These are phyloP conservation scores for Agapornis canus DNA, from an alignment of 2,797 vertebrate species.

Conservation along the genomic window DNA sequence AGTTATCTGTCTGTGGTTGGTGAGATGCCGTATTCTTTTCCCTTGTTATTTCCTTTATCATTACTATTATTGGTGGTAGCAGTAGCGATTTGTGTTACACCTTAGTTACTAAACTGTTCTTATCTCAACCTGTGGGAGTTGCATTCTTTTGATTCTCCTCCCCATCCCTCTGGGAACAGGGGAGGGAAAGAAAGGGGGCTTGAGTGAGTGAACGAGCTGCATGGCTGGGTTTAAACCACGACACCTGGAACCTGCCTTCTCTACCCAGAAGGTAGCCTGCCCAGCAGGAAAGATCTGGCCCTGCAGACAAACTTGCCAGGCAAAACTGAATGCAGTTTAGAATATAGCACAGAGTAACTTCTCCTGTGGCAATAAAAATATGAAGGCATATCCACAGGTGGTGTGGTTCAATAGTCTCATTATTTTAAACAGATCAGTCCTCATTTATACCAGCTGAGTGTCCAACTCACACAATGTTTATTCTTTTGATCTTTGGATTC, in stretches of 20 bases:
- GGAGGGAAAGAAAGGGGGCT: too few relatives aligned
- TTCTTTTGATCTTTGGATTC: neutral
- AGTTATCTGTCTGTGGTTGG: too few relatives aligned
- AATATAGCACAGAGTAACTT: neutral
- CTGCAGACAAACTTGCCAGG: neutral
- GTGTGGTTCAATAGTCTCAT: neutral
- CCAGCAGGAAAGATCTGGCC: neutral
- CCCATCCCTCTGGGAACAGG: too few relatives aligned
- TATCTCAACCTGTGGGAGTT: too few relatives aligned
- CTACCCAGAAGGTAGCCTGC: neutral
- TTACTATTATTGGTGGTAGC: too few relatives aligned
- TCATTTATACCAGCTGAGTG: constrained; percentile 1
- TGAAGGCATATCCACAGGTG: neutral
- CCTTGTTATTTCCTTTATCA: too few relatives aligned
- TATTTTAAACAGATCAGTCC: neutral
- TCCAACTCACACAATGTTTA: neutral
- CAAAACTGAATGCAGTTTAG: neutral
- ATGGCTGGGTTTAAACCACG: too few relatives aligned
- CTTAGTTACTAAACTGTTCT: too few relatives aligned
- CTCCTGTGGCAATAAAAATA: neutral
- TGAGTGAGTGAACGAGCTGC: too few relatives aligned
- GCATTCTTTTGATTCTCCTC: too few relatives aligned
- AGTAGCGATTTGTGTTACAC: too few relatives aligned
- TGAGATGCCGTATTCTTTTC: too few relatives aligned
- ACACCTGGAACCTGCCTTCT: neutral